Percentiles rank a stretch among this genome's conserved stretches.
phyloP scores from a whole-genome alignment of 1,140 invertebrate genomes.

The Phthorimaea operculella region DNA sequence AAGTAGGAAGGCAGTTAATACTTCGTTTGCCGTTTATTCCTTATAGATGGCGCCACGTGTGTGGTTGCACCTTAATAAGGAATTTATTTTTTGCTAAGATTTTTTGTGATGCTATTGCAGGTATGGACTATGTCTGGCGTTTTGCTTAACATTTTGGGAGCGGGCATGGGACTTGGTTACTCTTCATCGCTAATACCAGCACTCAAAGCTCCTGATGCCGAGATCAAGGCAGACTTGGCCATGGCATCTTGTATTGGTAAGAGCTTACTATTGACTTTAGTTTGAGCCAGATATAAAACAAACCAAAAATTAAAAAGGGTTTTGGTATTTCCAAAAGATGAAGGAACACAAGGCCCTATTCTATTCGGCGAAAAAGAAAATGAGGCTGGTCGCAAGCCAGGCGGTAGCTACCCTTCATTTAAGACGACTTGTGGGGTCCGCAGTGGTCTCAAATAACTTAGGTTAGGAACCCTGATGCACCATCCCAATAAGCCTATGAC shows the following conservation, averaged over 20 bases:
- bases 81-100: no score
- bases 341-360: background rate
- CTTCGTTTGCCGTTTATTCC: no score
- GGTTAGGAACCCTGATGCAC: no score
- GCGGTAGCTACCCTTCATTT: background rate
- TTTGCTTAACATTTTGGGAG: slow-evolving; percentile 19
- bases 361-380: background rate
- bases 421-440: background rate
- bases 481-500: background rate
- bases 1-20: no score
- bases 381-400: background rate
- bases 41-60: no score
- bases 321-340: background rate
- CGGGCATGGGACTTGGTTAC: slow-evolving; percentile 25
- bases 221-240: slow-evolving; percentile 14
- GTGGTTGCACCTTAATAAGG: no score
- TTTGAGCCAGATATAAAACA: background rate
- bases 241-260: slow-evolving; percentile 1
- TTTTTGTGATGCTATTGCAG: slow-evolving; percentile 18
- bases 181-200: slow-evolving; percentile 19
- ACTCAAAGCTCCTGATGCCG: slow-evolving; percentile 15
- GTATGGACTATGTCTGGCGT: slow-evolving; percentile 22
- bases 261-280: background rate
- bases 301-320: background rate
- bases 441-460: background rate